A percentile compares a stretch with the other conserved stretches of the same genome.
Conservation (phyloP, 2,113 vertebrate species). For the Hepsetus odoe region DNA sequence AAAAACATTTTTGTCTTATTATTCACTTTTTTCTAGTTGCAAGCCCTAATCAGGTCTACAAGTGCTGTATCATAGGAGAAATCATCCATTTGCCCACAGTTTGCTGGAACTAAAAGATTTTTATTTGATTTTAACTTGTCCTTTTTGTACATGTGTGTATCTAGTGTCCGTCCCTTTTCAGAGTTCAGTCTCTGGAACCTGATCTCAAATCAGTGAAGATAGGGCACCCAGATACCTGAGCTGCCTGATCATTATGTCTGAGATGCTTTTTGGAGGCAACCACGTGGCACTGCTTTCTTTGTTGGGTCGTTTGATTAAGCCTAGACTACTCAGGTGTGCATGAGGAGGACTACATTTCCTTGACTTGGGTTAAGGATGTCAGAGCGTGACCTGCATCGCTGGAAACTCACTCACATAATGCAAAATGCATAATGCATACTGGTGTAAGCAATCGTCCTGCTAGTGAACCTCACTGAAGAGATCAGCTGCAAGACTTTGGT, state of each 20-base stretch:
- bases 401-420: not conserved
- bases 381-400: not conserved
- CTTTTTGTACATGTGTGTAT: not conserved
- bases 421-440: too few relatives aligned
- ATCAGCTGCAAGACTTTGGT: not conserved
- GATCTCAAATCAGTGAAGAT: not conserved
- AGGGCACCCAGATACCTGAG: not conserved
- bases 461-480: too few relatives aligned
- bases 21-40: not conserved
- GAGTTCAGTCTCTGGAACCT: not conserved
- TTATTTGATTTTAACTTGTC: conserved; percentile 14
- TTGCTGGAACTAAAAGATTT: not conserved
- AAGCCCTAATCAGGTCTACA: too few relatives aligned
- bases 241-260: not conserved
- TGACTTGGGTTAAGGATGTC: conserved; percentile 4
- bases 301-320: not conserved
- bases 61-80: conserved; percentile 1
- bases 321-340: not conserved
- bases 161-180: not conserved
- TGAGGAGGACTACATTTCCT: not conserved
- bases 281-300: conserved; percentile 4
- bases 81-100: not conserved
- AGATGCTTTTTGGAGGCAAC: not conserved
- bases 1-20: too few relatives aligned
- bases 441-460: not conserved